phyloP scores from a whole-genome alignment of 2,113 vertebrate species.

The Protobothrops flavoviridis region DNA sequence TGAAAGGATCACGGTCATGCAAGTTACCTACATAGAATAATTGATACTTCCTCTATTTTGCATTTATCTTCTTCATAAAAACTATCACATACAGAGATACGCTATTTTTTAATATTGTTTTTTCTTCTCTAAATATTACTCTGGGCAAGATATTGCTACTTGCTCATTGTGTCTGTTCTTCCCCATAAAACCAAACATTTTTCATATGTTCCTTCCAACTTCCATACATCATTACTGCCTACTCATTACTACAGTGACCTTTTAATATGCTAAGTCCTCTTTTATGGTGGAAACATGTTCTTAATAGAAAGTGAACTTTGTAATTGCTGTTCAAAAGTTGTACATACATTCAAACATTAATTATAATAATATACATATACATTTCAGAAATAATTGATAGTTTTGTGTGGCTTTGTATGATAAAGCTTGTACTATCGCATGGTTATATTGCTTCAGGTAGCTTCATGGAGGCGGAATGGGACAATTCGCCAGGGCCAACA shows the following conservation, averaged over 20 bases:
- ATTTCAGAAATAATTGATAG: not conserved
- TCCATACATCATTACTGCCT: not conserved
- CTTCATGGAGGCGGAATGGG: not conserved
- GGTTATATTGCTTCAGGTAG: not conserved
- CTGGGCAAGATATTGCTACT: not conserved
- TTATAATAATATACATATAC: not conserved
- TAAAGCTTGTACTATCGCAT: not conserved
- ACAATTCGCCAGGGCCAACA: not conserved
- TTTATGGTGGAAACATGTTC: not conserved
- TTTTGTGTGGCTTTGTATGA: not conserved
- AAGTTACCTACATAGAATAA: not conserved
- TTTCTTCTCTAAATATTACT: not conserved
- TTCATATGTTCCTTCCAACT: not conserved
- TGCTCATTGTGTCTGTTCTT: not conserved
- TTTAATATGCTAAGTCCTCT: not conserved
- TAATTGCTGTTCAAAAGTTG: not conserved
- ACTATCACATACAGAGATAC: rapidly evolving
- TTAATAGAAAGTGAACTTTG: not conserved
- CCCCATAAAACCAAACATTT: not conserved
- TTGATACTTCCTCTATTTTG: not conserved
- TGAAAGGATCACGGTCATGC: not conserved
- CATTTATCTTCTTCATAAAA: not conserved
- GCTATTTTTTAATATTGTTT: not conserved
- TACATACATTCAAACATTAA: not conserved
- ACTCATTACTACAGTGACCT: not conserved